Evolutionary conservation across 1,140 invertebrate species (phyloP).

Genomic region (Philopotamus ludificatus): DNA sequence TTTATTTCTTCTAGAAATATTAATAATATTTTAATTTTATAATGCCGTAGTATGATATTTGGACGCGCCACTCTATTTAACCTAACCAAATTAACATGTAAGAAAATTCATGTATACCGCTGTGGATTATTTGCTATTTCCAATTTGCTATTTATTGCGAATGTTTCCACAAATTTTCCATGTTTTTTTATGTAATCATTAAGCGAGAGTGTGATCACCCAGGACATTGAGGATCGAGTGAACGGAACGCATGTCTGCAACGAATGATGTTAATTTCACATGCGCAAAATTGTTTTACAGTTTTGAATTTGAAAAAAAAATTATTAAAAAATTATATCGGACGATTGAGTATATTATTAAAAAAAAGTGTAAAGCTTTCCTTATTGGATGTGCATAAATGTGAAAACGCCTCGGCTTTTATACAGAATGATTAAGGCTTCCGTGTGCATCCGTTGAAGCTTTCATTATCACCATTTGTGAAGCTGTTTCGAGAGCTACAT

Average conservation of each 20-base stretch:
- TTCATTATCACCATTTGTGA: slow-evolving; percentile 10
- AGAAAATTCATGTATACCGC: slow-evolving; percentile 24
- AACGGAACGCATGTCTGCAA: slow-evolving; percentile 2
- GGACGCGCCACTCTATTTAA: neutral
- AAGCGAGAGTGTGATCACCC: neutral
- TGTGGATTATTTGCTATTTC: slow-evolving; percentile 26
- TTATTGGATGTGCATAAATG: slow-evolving; percentile 20
- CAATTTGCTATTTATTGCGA: slow-evolving; percentile 7
- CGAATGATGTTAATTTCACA: slow-evolving; percentile 10
- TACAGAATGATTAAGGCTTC: slow-evolving; percentile 7
- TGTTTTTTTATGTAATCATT: slow-evolving; percentile 12
- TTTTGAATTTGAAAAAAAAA: neutral
- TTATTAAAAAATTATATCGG: neutral
- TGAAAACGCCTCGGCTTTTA: slow-evolving; percentile 24
- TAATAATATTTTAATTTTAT: no score
- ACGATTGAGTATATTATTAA: slow-evolving; percentile 16
- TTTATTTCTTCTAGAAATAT: no score
- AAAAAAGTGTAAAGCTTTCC: slow-evolving; percentile 13
- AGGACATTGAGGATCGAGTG: neutral
- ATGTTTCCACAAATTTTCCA: slow-evolving; percentile 23
- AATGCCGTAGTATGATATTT: no score
- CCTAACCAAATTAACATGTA: slow-evolving; percentile 18
- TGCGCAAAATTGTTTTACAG: neutral
- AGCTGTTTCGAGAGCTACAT: neutral
- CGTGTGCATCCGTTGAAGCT: slow-evolving; percentile 8